Percentiles rank a stretch among this genome's conserved stretches.
phyloP scores from a whole-genome alignment of 2,888 invertebrate genomes.

The Phalangium opilio region DNA sequence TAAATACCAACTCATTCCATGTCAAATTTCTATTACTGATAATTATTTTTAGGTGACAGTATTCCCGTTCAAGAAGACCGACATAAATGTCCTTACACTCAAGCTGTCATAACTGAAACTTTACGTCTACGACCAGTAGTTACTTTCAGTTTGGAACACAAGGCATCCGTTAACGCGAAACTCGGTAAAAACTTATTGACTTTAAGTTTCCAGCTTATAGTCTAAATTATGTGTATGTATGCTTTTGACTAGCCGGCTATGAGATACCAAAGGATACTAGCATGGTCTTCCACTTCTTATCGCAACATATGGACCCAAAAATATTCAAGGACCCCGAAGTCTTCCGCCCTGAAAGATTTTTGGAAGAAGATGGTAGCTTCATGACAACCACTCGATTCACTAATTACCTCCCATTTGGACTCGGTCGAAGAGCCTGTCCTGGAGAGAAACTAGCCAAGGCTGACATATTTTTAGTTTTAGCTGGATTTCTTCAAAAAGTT shows the following conservation, averaged over 20 bases:
- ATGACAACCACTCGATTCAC: background rate
- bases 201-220: no score
- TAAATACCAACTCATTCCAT: background rate
- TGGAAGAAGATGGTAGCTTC: background rate
- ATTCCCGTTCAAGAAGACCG: background rate
- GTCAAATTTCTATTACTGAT: no score
- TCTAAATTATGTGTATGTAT: no score
- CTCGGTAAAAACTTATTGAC: no score
- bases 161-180: background rate
- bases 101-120: background rate
- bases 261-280: background rate
- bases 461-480: background rate
- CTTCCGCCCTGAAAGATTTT: background rate
- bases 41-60: background rate
- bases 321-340: background rate
- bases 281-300: background rate
- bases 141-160: background rate
- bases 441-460: slow-evolving; percentile 1
- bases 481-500: background rate
- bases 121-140: background rate
- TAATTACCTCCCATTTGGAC: background rate
- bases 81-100: background rate
- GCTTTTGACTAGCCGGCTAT: background rate
- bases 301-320: background rate
- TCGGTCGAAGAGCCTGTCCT: background rate